Conservation (phyloP, 2,113 vertebrate genomes). For the Glaucomys volans region DNA sequence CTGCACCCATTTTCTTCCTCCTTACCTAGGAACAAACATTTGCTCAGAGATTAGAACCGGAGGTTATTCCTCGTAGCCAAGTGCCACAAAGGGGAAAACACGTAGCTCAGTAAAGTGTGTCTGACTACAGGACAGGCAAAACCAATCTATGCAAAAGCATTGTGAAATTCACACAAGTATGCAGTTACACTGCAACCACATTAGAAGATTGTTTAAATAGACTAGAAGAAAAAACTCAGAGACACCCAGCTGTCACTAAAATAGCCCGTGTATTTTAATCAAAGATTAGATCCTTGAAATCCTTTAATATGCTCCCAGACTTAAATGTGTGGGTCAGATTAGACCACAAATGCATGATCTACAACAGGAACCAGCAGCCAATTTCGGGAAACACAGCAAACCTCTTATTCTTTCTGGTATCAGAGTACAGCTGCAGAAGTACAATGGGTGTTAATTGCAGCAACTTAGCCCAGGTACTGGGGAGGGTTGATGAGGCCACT, state of each 20-base stretch:
- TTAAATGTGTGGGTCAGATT: background rate
- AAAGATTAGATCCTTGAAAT: constrained; percentile 20
- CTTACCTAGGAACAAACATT: constrained; percentile 11
- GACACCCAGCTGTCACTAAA: background rate
- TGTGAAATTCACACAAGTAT: background rate
- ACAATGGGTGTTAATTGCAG: background rate
- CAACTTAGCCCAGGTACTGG: background rate
- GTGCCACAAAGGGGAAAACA: background rate
- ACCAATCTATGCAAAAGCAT: background rate
- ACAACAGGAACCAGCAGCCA: background rate
- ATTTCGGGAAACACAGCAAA: background rate
- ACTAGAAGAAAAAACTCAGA: constrained; percentile 17
- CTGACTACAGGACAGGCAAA: background rate
- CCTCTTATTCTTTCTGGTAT: background rate
- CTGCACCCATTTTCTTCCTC: background rate
- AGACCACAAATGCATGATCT: background rate
- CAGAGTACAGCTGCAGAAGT: background rate
- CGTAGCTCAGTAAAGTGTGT: background rate
- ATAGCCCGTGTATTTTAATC: constrained; percentile 6
- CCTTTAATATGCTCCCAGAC: background rate
- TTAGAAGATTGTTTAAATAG: constrained; percentile 3
- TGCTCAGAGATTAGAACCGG: background rate
- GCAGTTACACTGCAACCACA: background rate
- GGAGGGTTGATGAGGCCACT: background rate
- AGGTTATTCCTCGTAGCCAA: background rate